Evolutionary conservation across 2,113 vertebrate genomes (phyloP), one percentile per base, ranked within the genome.

Genomic region (Recurvirostra avosetta): DNA sequence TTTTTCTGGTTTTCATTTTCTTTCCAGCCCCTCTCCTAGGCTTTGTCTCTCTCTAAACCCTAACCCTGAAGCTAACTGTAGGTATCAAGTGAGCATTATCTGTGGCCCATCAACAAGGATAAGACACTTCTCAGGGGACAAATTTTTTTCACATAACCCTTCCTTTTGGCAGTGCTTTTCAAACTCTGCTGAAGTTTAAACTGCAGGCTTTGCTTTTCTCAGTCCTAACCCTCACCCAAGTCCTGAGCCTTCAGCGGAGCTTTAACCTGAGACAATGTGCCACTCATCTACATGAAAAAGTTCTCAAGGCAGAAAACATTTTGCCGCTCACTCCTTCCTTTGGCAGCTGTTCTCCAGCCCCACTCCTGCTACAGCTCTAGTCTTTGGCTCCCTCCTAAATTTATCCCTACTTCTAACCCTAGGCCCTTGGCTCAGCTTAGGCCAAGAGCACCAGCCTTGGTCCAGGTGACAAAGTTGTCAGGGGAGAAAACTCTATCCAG

Each of bases 351-450:
- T 68, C 7, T 80, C 26, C 29, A 50, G 6, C 27, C 19, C 15
- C 3, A 21, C 8, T 73, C 17, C 47, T 79, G 23, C 8, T 56
- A 40, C 29, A 70, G 12, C 9, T 65, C 9, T 38, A 30, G 43
- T 27, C 14, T 76, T 80, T 72, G 43, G 1, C 12, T 84, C 8
- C 40, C 43, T 72, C 38, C 20, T 32, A 58, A 17, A 16, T 75
- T 79, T 67, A 38, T 26, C 14, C 6, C 6, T 47, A 56, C 34
- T 65, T 11, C 38, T 88, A 59, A 82, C 12, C 15, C 11, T 36
- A 18, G 7, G 6, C 9, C 26, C 12, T 75, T 0, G 0, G 6
- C 14, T 78, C 36, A 70, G 12, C 0, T 1, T 56, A 40, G 13
- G 22, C 23, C 50, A 62, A 55, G 11, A 87, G 16, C n/a, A 1